phyloP scores from a whole-genome alignment of 2,888 invertebrate species.

The Nesidiocoris tenuis region DNA sequence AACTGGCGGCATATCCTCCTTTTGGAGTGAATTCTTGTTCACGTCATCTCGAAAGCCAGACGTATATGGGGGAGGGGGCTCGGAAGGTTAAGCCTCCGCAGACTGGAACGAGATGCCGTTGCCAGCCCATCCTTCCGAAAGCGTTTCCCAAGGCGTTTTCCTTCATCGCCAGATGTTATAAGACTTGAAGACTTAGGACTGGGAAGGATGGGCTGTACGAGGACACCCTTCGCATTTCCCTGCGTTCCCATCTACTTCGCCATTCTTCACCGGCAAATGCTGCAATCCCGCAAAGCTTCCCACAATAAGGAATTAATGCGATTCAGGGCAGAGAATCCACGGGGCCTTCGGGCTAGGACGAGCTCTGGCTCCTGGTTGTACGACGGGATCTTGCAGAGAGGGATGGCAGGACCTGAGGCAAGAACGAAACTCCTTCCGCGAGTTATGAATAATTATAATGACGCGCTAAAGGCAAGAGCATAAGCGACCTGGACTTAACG shows the following conservation, averaged over 20 bases:
- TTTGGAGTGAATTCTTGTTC: conserved; percentile 26
- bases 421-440: neutral
- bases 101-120: neutral
- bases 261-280: neutral
- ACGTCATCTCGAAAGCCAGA: conserved; percentile 35
- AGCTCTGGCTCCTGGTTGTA: neutral
- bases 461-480: conserved; percentile 9
- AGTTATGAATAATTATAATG: conserved; percentile 42
- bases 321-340: conserved; percentile 23
- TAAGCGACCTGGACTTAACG: conserved; percentile 24
- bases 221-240: conserved; percentile 16
- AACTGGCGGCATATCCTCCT: neutral
- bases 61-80: neutral
- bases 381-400: conserved; percentile 8
- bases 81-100: neutral
- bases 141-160: neutral
- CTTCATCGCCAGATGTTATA: neutral
- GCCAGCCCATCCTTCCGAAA: neutral
- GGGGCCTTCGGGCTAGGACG: conserved; percentile 7
- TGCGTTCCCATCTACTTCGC: neutral
- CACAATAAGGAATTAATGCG: conserved; percentile 41
- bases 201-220: neutral
- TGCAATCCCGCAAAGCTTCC: conserved; percentile 38
- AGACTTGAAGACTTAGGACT: neutral
- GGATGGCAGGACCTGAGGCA: conserved; percentile 1